These are phyloP conservation scores for Eretmodus cyanostictus DNA, from an alignment of 2,113 vertebrate genomes.

Conservation along the genomic window DNA sequence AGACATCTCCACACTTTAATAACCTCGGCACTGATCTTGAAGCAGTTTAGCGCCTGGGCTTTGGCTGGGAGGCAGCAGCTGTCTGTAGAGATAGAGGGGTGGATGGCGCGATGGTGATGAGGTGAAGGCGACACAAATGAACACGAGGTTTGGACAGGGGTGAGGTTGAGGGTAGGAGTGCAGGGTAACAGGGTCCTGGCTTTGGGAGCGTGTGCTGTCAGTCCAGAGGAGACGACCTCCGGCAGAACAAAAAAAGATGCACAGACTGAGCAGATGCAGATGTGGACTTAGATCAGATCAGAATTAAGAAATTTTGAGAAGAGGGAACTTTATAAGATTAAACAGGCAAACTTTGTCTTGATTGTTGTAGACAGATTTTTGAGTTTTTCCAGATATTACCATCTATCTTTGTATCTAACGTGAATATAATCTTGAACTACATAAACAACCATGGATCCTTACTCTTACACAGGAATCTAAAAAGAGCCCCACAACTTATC, in stretches of 20 bases:
- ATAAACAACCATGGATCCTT: background rate
- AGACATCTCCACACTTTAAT: conserved; percentile 57
- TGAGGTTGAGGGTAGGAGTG: background rate
- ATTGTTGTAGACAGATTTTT: background rate
- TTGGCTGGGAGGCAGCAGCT: conserved; percentile 32
- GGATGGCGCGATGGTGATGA: background rate
- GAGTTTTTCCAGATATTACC: background rate
- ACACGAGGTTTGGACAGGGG: background rate
- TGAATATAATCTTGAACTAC: background rate
- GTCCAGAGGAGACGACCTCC: background rate
- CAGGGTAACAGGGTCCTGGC: background rate
- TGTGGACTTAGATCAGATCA: background rate
- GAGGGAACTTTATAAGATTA: background rate
- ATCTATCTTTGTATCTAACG: background rate
- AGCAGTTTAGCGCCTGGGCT: conserved; percentile 19
- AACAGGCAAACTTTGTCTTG: background rate
- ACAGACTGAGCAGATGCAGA: background rate
- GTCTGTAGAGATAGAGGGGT: background rate
- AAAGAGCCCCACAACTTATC: background rate
- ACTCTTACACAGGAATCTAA: background rate
- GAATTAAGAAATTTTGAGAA: background rate
- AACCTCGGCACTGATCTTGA: conserved; percentile 29
- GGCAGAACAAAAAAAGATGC: background rate
- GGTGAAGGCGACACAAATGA: background rate
- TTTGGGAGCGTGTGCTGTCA: background rate